Evolutionary conservation across 2,797 vertebrate genomes (phyloP).

Genomic region (Eospalax fontanierii): DNA sequence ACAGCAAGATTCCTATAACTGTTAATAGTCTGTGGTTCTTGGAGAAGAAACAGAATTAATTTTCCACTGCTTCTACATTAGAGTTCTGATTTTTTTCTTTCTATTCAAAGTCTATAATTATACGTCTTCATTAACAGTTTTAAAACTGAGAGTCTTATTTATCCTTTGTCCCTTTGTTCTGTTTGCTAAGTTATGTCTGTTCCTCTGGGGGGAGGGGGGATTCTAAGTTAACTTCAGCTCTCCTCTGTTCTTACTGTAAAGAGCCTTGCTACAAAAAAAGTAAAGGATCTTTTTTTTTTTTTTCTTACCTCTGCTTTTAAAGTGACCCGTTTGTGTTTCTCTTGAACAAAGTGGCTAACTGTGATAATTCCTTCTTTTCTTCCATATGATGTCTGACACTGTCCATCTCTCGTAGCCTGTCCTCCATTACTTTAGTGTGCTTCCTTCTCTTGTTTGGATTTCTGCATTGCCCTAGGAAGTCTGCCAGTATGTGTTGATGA

Average conservation of each 20-base stretch:
- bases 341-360: constrained; percentile 82
- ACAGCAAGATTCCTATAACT: constrained; percentile 44
- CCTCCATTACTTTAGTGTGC: constrained; percentile 89
- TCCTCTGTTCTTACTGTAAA: constrained; percentile 74
- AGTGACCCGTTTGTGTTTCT: constrained; percentile 81
- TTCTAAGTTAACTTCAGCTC: constrained; percentile 72
- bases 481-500: constrained; percentile 91
- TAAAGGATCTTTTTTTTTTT: neutral
- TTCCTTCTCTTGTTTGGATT: constrained; percentile 91
- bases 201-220: constrained; percentile 68
- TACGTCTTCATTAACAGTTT: constrained; percentile 70
- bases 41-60: constrained; percentile 64
- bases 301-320: constrained; percentile 73
- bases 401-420: constrained; percentile 87
- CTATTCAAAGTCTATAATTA: constrained; percentile 69
- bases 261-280: constrained; percentile 65
- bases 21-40: constrained; percentile 61
- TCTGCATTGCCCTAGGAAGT: constrained; percentile 90
- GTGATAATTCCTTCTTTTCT: constrained; percentile 87
- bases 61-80: constrained; percentile 65
- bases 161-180: constrained; percentile 72
- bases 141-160: constrained; percentile 49
- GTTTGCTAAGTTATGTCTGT: constrained; percentile 79
- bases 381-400: constrained; percentile 86
- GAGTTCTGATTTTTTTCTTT: constrained; percentile 68